These are phyloP conservation scores for Peucedramus taeniatus DNA, from an alignment of 2,113 vertebrate genomes.

Conservation along the genomic window DNA sequence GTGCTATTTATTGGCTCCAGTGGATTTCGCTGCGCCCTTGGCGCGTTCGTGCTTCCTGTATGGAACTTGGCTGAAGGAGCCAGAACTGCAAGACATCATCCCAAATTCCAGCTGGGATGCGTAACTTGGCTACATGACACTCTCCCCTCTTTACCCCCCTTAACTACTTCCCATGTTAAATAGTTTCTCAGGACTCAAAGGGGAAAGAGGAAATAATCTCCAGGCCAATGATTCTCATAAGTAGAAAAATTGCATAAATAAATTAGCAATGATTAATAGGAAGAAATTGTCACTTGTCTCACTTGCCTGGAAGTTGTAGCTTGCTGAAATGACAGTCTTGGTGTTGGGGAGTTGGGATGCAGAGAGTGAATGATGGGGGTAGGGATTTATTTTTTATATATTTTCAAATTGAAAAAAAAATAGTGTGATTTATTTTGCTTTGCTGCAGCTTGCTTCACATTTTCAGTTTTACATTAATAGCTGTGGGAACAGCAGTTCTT, in stretches of 20 bases:
- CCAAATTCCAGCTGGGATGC: constrained; percentile 55
- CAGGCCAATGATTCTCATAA: background rate
- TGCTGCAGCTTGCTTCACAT: constrained; percentile 43
- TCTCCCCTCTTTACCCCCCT: background rate
- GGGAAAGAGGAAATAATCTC: constrained; percentile 10
- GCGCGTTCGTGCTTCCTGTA: background rate
- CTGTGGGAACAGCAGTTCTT: constrained; percentile 50
- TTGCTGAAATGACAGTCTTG: constrained; percentile 1
- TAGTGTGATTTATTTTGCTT: constrained; percentile 55
- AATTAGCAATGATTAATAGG: constrained; percentile 31
- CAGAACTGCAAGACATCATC: constrained; percentile 28
- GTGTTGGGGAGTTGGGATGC: background rate
- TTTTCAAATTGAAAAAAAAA: constrained; percentile 15
- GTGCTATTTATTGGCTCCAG: constrained; percentile 18
- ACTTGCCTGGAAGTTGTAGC: background rate
- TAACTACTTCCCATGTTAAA: constrained; percentile 15
- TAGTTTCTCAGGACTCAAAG: constrained; percentile 43
- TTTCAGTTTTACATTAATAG: constrained; percentile 61
- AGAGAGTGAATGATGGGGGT: background rate
- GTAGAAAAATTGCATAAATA: constrained; percentile 13
- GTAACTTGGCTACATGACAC: constrained; percentile 39
- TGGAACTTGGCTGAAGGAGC: constrained; percentile 3
- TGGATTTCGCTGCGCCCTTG: background rate
- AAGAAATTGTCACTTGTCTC: constrained; percentile 15
- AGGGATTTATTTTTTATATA: constrained; percentile 7